Base-by-base conservation (phyloP, 2,888 invertebrate species). In the Caenorhabditis zanzibari region DNA sequence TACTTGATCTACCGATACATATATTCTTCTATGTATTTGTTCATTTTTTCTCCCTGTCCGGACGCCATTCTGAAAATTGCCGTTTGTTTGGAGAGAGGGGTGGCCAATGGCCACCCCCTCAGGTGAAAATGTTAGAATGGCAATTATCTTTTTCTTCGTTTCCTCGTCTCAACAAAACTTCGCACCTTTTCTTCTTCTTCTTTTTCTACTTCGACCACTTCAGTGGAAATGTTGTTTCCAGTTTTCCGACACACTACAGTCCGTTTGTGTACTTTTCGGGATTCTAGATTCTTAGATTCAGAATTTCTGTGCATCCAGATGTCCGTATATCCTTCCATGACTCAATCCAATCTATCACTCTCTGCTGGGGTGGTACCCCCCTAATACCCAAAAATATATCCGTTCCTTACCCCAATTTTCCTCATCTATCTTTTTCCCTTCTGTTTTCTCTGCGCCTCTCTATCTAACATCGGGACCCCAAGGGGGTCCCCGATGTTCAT, bases 71-170 rank as follows among this genome's bases (percentile, higher is more conserved):
- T 26, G 24, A 26, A 61, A 61, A 32, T 64, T 64, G 41, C 49
- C 35, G 16, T 59, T 26, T 59, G 28, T n/a, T 12, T 4, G 2
- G 19, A 2, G 28, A 9, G 22, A 16, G n/a, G 10, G 41, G 3
- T 35, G 61, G 61, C 61, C 22, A 58, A 38, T 19, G 47, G 47
- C 47, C 47, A 47, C 47, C 49, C 49, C 35, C 28, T n/a, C 58
- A 28, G 58, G 58, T 35, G 32, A 32, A 58, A n/a, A 38, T 38
- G 38, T 38, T 38, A 38, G 38, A 58, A 73, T 73, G 73, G 73
- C 73, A 73, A 73, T 73, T 73, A 73, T 73, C 41, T 52, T 69
- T 22, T 35, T 35, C 58, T 35, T 56, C 35, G 22, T 68, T 22
- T 69, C 54, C 49, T 41, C 35, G 22, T 68, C 22, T 69, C 54